Conservation (phyloP, 2,113 vertebrate genomes). For the Amblyornis subalaris region DNA sequence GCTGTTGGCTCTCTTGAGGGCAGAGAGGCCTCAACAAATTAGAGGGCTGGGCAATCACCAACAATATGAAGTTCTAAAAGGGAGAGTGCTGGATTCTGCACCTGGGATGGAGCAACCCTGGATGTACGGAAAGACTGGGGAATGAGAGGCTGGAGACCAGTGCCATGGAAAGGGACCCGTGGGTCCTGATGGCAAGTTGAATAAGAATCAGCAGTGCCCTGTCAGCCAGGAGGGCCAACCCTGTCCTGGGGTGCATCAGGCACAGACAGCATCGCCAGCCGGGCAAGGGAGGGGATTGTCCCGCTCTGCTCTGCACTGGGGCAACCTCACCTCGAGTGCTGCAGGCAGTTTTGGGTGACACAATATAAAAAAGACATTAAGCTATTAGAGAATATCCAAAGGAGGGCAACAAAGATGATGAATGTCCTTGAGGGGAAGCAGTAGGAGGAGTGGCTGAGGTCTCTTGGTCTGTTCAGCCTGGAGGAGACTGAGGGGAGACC, state of each 20-base stretch:
- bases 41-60: not conserved
- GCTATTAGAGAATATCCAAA: rapidly evolving
- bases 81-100: not conserved
- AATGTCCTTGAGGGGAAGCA: rapidly evolving
- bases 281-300: not conserved
- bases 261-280: rapidly evolving
- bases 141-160: not conserved
- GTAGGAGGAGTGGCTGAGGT: rapidly evolving
- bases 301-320: rapidly evolving
- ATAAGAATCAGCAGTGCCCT: not conserved
- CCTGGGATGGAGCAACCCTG: not conserved
- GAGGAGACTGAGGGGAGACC: not conserved
- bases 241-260: not conserved
- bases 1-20: rapidly evolving
- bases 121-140: rapidly evolving
- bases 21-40: not conserved
- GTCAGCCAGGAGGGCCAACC: not conserved
- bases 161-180: rapidly evolving
- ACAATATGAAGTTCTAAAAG: too few species aligned
- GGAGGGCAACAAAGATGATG: not conserved
- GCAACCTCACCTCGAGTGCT: rapidly evolving
- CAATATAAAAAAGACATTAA: not conserved
- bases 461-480: not conserved
- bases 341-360: not conserved
- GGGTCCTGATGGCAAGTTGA: rapidly evolving